These are phyloP conservation scores for Aplodontia rufa DNA, from an alignment of 2,113 vertebrate species.

Conservation along the genomic window DNA sequence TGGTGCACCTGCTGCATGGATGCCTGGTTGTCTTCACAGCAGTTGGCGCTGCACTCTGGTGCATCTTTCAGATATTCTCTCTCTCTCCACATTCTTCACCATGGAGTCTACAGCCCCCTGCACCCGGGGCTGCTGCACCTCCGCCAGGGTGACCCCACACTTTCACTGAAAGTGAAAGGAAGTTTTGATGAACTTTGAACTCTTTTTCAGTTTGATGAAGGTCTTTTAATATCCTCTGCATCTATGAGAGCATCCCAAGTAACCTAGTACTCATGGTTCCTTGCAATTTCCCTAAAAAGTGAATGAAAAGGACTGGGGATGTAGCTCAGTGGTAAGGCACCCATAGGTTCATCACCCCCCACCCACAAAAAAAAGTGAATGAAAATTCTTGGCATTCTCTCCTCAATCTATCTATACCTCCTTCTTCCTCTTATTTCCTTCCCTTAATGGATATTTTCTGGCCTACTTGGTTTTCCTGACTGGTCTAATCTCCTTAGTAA, in stretches of 20 bases:
- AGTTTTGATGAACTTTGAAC: constrained; percentile 19
- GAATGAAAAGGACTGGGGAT: background rate
- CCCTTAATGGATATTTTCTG: background rate
- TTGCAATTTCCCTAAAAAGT: background rate
- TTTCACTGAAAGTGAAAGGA: too few relatives aligned
- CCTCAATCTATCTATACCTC: background rate
- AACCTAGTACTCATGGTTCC: background rate
- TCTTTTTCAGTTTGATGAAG: background rate
- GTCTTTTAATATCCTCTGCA: background rate
- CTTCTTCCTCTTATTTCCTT: background rate
- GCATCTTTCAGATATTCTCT: too few relatives aligned
- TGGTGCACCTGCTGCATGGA: constrained; percentile 94
- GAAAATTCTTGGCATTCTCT: background rate
- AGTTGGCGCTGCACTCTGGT: constrained; percentile 93
- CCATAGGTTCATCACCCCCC: too few relatives aligned
- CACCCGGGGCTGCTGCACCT: too few relatives aligned
- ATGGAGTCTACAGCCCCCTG: too few relatives aligned
- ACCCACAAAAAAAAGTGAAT: background rate
- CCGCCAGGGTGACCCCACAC: too few relatives aligned
- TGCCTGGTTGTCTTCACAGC: constrained; percentile 89
- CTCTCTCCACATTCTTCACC: too few relatives aligned
- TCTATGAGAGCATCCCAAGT: background rate
- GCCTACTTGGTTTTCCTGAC: background rate
- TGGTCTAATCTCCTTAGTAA: background rate
- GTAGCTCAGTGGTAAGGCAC: too few relatives aligned